These are phyloP conservation scores for Ellobium chinense DNA, from an alignment of 2,888 invertebrate species.

Conservation along the genomic window DNA sequence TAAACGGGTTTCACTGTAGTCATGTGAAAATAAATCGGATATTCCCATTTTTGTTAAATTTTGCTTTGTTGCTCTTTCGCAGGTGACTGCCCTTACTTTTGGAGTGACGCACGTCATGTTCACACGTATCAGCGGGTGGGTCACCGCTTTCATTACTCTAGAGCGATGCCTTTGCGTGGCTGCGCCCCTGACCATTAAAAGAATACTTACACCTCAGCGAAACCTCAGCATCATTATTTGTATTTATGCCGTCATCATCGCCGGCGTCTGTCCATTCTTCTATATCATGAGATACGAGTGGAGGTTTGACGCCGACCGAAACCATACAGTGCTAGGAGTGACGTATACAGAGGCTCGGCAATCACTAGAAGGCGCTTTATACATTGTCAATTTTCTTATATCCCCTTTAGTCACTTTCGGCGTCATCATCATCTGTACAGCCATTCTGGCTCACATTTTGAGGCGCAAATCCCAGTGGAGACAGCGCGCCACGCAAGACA, in stretches of 20 bases:
- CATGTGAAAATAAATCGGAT: too few relatives aligned
- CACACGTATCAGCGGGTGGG: constrained; percentile 24
- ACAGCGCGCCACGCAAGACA: neutral
- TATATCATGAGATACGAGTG: constrained; percentile 2
- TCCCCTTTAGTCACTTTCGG: constrained; percentile 18
- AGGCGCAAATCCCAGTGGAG: constrained; percentile 21
- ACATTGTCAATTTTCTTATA: constrained; percentile 7
- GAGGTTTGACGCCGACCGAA: neutral
- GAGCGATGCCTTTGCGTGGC: constrained; percentile 32
- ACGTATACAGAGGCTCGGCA: neutral
- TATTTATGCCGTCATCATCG: constrained; percentile 16
- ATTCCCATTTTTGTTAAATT: too few relatives aligned
- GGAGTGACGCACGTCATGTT: constrained; percentile 13
- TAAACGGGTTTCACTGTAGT: too few relatives aligned
- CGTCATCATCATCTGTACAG: constrained; percentile 11
- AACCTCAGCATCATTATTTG: neutral
- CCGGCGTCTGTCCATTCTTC: constrained; percentile 12
- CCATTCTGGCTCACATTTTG: neutral
- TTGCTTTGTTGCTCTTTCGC: too few relatives aligned
- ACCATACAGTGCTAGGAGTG: constrained; percentile 7
- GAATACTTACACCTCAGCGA: constrained; percentile 3
- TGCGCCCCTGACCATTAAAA: neutral
- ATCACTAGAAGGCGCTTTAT: neutral
- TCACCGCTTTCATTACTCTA: constrained; percentile 14
- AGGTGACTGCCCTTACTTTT: constrained; percentile 16